Evolutionary conservation across 2,888 invertebrate genomes (phyloP).

Genomic region (Aleiodes leptofemur): DNA sequence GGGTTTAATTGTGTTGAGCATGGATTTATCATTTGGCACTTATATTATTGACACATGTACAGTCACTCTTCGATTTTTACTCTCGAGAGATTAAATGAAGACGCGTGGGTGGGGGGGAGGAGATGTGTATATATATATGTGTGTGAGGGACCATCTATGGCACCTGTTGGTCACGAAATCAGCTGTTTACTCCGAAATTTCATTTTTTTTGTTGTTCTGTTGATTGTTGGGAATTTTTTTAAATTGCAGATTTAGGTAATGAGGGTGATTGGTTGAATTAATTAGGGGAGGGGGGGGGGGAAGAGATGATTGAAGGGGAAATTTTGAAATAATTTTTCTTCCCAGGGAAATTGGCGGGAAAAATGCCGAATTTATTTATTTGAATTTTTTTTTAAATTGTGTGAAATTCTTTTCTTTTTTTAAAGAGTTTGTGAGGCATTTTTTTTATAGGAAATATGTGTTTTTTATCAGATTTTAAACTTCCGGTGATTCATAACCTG

Average conservation of each 20-base stretch:
- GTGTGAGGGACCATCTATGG: neutral
- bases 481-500: conserved; percentile 30
- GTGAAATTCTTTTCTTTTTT: neutral
- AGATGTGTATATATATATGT: neutral
- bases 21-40: neutral
- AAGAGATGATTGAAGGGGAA: too few relatives aligned
- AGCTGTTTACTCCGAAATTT: conserved; percentile 24
- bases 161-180: conserved; percentile 39
- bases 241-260: too few relatives aligned
- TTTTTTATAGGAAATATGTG: neutral
- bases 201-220: neutral
- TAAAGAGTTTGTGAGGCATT: neutral
- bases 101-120: neutral
- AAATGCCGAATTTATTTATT: too few relatives aligned
- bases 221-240: too few relatives aligned
- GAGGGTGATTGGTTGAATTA: too few relatives aligned
- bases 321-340: too few relatives aligned
- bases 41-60: conserved; percentile 3
- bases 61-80: neutral
- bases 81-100: too few relatives aligned
- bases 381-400: neutral
- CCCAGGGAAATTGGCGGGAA: too few relatives aligned
- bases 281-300: too few relatives aligned
- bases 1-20: neutral
- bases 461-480: conserved; percentile 4